Base-by-base conservation (phyloP, 1,140 invertebrate species). In the Saccostrea glomerata region DNA sequence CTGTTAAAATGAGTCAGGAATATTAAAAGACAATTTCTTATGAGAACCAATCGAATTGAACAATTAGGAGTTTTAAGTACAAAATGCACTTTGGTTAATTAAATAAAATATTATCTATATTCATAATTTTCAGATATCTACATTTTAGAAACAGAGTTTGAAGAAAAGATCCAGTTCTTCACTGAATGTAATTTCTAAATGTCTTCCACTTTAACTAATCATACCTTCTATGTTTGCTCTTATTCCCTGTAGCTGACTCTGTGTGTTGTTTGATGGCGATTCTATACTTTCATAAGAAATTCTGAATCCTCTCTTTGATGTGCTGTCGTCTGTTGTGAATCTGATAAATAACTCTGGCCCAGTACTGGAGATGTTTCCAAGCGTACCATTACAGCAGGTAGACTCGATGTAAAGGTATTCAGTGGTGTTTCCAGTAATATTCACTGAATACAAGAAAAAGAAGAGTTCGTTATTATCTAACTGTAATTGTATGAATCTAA, bases 251-350 rank as follows among this genome's bases (percentile, higher is more conserved):
- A 73, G 13, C 30, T 9, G 20, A 73, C 23, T 73, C 7, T 23
- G 66, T 73, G 66, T 30, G 23, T 30, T 13, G 66, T 73, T 73
- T 11, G 23, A 25, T 12, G 66, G 7, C 0, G 66, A 23, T 23
- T 73, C 66, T 0, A 73, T 7, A 73, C 25, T 13, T 13, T 23
- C n/a, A 23, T 73, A 73, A 23, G 66, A 73, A 23, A 73, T 73
- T 73, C 4, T 73, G 25, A 73, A 73, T 23, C 66, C 66, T 73
- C 25, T 73, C 4, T 73, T 73, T 73, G 66, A 25, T 73, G 66
- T 73, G 23, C 66, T 73, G 66, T 23, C 25, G 30, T 73, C 66
- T 23, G 66, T 73, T 25, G 66, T 73, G 66, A 73, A 73, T 73
- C 25, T 73, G 23, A 73, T 30, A 23, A 25, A 73, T 12, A 73